A percentile compares a stretch with the other conserved stretches of the same genome.
Conservation (phyloP, 2,113 vertebrate species). For the Pedetes capensis region DNA sequence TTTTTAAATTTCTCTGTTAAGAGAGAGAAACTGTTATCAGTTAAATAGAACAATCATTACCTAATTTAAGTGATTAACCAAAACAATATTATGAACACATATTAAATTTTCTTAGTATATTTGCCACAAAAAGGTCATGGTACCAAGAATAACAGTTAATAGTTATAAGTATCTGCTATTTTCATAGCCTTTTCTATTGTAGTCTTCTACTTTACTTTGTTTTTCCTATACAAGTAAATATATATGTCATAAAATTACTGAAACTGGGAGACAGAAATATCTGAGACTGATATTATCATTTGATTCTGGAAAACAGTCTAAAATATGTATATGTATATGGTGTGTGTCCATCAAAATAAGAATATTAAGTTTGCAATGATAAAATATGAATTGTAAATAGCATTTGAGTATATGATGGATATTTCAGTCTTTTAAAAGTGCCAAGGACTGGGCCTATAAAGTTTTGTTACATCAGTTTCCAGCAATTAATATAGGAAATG, state of each 20-base stretch:
- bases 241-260: background rate
- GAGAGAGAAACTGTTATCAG: background rate
- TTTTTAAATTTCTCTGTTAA: slow-evolving; percentile 13
- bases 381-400: background rate
- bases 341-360: background rate
- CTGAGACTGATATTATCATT: background rate
- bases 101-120: background rate
- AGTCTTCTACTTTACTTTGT: background rate
- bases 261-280: background rate
- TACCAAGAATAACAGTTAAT: background rate
- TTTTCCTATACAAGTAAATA: background rate
- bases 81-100: background rate
- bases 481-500: background rate
- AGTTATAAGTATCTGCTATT: background rate
- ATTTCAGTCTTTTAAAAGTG: background rate
- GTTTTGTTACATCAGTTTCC: background rate
- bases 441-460: background rate
- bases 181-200: background rate
- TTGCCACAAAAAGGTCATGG: background rate
- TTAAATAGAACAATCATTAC: background rate
- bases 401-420: background rate
- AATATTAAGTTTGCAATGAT: background rate
- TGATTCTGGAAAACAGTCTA: background rate
- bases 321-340: background rate
- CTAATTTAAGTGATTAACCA: background rate